phyloP scores from a whole-genome alignment of 2,113 vertebrate genomes.

The Rutilus rutilus region DNA sequence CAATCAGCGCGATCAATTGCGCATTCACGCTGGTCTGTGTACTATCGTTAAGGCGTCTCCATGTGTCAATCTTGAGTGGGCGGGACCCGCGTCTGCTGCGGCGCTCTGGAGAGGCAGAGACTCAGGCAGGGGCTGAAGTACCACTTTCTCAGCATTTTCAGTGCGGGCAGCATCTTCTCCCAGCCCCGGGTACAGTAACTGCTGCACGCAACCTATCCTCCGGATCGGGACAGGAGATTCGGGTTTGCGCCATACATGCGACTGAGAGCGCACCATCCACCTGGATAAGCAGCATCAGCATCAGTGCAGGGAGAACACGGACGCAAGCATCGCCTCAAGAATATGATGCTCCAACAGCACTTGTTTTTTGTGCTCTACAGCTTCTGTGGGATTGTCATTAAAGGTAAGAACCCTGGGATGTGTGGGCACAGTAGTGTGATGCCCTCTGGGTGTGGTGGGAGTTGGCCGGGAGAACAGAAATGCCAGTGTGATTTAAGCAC shows the following conservation, averaged over 20 bases:
- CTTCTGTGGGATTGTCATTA: conserved; percentile 74
- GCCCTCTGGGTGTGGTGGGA: conserved; percentile 71
- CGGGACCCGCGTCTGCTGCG: conserved; percentile 75
- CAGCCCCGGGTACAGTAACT: conserved; percentile 67
- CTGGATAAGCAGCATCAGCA: conserved; percentile 74
- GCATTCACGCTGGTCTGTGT: conserved; percentile 53
- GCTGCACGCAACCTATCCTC: conserved; percentile 57
- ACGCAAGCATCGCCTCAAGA: conserved; percentile 68
- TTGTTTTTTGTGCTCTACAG: conserved; percentile 78
- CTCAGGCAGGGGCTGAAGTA: conserved; percentile 66
- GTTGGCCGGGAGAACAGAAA: conserved; percentile 16
- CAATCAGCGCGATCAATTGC: background rate
- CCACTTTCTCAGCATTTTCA: conserved; percentile 69
- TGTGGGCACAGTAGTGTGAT: conserved; percentile 49
- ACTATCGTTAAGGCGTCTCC: conserved; percentile 75
- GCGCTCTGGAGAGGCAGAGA: conserved; percentile 74
- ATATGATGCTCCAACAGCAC: conserved; percentile 78
- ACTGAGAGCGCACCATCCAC: conserved; percentile 66
- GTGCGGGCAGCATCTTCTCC: conserved; percentile 69
- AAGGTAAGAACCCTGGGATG: conserved; percentile 73
- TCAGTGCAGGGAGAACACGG: conserved; percentile 54
- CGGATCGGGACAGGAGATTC: conserved; percentile 62
- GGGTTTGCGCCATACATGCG: conserved; percentile 65
- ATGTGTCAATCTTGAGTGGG: conserved; percentile 77
- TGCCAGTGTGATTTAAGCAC: conserved; percentile 6